These are phyloP conservation scores for Adelges cooleyi DNA, from an alignment of 1,140 invertebrate species.

Conservation along the genomic window DNA sequence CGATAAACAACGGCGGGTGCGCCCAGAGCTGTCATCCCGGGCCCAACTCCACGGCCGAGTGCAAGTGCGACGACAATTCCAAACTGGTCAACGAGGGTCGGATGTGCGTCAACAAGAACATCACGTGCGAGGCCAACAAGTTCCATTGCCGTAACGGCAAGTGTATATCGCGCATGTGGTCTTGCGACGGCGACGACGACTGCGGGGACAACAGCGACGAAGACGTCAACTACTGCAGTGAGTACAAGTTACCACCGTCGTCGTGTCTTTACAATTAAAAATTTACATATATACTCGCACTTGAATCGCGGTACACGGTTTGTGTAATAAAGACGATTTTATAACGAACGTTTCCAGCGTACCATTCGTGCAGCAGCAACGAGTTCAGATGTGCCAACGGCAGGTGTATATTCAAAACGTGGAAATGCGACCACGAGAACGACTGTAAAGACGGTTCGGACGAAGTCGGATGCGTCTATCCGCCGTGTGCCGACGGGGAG, in stretches of 20 bases:
- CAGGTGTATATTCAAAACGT: constrained; percentile 86
- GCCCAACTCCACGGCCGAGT: constrained; percentile 69
- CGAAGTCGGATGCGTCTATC: constrained; percentile 82
- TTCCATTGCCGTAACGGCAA: constrained; percentile 90
- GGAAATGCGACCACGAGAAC: constrained; percentile 91
- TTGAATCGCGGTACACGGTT: too few relatives aligned
- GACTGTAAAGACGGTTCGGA: constrained; percentile 90
- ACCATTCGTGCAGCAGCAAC: constrained; percentile 81
- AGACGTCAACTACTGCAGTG: constrained; percentile 78
- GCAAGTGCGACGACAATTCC: constrained; percentile 70
- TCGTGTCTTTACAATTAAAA: too few relatives aligned
- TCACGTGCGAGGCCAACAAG: constrained; percentile 76
- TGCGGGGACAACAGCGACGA: constrained; percentile 93
- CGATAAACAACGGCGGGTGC: constrained; percentile 89
- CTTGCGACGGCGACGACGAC: constrained; percentile 87
- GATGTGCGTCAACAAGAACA: constrained; percentile 79
- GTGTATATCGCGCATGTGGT: constrained; percentile 91
- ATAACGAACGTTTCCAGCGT: constrained; percentile 55
- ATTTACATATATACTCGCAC: too few relatives aligned
- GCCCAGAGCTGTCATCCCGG: constrained; percentile 87
- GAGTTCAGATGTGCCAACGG: constrained; percentile 92
- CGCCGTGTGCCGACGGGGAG: constrained; percentile 77
- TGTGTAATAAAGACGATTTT: too few relatives aligned
- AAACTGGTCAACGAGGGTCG: constrained; percentile 83
- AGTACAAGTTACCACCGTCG: constrained; percentile 38